A percentile compares a stretch with the other conserved stretches of the same genome.
Evolutionary conservation across 2,888 invertebrate species (phyloP).

Genomic region (Drosophila kanekoi): DNA sequence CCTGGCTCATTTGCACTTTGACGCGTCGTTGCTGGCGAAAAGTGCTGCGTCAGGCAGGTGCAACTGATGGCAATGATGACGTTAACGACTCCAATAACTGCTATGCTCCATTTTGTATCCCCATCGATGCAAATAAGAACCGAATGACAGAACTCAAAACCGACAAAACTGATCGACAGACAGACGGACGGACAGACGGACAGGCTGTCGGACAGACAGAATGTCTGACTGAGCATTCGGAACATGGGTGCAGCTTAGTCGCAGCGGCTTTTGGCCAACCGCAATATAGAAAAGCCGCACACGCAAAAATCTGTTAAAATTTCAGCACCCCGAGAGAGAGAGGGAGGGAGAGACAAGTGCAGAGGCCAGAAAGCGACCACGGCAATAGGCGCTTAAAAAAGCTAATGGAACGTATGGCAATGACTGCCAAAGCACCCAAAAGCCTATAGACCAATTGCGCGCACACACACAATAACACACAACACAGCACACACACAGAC

Average conservation of each 20-base stretch:
- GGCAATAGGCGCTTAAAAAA: conserved; percentile 66
- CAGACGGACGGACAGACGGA: conserved; percentile 12
- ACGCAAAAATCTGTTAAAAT: conserved; percentile 75
- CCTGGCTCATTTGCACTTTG: conserved; percentile 56
- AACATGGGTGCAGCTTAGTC: conserved; percentile 27
- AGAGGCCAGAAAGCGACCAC: conserved; percentile 35
- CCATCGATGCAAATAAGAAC: conserved; percentile 53
- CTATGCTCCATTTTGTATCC: conserved; percentile 38
- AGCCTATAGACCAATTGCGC: conserved; percentile 8
- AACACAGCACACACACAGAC: conserved; percentile 7
- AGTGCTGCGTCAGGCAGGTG: conserved; percentile 67
- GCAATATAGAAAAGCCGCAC: conserved; percentile 68
- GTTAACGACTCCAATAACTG: conserved; percentile 74
- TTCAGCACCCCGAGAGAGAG: conserved; percentile 23
- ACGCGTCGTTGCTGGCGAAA: conserved; percentile 39
- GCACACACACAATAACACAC: background rate
- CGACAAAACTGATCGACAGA: conserved; percentile 19
- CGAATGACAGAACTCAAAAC: conserved; percentile 15
- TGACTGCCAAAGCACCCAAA: conserved; percentile 46
- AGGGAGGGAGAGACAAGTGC: background rate
- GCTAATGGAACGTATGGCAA: conserved; percentile 75
- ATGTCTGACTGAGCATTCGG: conserved; percentile 18
- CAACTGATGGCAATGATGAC: conserved; percentile 75
- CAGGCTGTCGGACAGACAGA: conserved; percentile 7
- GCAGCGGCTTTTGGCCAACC: conserved; percentile 59